Conservation (phyloP, 2,797 vertebrate genomes). For the Rallus crepitans region DNA sequence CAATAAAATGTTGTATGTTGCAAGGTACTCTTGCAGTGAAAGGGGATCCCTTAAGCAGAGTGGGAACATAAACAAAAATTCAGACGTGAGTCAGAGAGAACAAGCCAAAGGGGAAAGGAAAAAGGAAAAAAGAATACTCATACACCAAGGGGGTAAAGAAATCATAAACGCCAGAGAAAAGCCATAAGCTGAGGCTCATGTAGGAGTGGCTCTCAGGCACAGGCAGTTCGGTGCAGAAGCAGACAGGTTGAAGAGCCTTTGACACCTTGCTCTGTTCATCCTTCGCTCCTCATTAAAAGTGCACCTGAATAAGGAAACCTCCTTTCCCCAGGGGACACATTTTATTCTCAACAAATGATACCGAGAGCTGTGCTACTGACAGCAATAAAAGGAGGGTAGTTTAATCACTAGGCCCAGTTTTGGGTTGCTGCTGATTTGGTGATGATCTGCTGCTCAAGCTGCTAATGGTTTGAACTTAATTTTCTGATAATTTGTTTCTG, state of each 20-base stretch:
- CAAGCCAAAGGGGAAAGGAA: background rate
- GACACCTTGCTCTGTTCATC: background rate
- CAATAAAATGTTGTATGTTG: background rate
- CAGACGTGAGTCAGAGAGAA: background rate
- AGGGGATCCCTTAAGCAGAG: background rate
- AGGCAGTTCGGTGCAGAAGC: background rate
- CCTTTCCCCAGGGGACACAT: background rate
- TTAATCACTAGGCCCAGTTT: background rate
- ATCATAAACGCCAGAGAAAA: background rate
- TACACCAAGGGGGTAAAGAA: background rate
- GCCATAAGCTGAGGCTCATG: background rate
- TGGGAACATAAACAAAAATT: conserved; percentile 9
- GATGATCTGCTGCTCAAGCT: background rate
- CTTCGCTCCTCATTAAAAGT: background rate
- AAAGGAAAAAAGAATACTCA: background rate
- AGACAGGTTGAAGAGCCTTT: background rate
- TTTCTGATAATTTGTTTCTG: background rate
- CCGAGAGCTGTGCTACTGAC: fast-evolving
- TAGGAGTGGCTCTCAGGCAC: background rate
- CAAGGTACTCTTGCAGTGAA: background rate
- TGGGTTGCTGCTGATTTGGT: background rate
- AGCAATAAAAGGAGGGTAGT: background rate
- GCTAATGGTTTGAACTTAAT: background rate
- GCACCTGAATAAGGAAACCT: background rate
- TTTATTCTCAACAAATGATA: background rate